Base-by-base conservation (phyloP, 2,113 vertebrate species). In the Scomber colias region DNA sequence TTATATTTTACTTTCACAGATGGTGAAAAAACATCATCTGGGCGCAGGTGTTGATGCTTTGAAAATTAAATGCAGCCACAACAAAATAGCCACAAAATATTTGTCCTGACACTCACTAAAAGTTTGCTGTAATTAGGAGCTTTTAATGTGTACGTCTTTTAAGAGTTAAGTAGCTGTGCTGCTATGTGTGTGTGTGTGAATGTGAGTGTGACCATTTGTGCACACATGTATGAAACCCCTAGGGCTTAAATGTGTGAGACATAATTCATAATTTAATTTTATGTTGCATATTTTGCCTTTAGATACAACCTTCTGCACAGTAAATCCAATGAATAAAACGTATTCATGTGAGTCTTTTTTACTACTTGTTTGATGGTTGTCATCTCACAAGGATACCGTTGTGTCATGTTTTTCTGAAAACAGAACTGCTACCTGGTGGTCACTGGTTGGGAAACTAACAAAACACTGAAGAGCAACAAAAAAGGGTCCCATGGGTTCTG, bases 11-110 rank as follows among this genome's bases (percentile, higher is more conserved):
- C 75, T 81, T 79, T 89, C 83, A 81, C 93, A 90, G 90, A 92
- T 92, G 85, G 89, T 81, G 14, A 72, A 56, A 77, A 65, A 21
- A 6, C 72, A 82, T 92, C 90, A 93, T 93, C 91, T 94, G 92
- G 79, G 54, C 70, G 44, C 90, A 94, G 92, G 91, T 93, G 89
- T 79, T 76, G 71, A 10, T 3, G 50, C 68, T 91, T 90, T 81
- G 80, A 88, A 84, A 88, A 82, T 67, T n/a, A 67, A 79, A 85
- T 74, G 44, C 77, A 79, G 30, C 49, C 75, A 69, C n/a, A 65
- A 77, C 71, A 70, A 74, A 82, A 75, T 55, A 51, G 48, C 17
- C n/a, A 68, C 51, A 46, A 73, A 87, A 82, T 66, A 64, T 86
- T 81, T 82, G 73, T 75, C 51, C 60, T 50, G 54, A 83, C 50